These are phyloP conservation scores for Ophioninae sp. DNA, from an alignment of 2,888 invertebrate genomes.

Conservation along the genomic window DNA sequence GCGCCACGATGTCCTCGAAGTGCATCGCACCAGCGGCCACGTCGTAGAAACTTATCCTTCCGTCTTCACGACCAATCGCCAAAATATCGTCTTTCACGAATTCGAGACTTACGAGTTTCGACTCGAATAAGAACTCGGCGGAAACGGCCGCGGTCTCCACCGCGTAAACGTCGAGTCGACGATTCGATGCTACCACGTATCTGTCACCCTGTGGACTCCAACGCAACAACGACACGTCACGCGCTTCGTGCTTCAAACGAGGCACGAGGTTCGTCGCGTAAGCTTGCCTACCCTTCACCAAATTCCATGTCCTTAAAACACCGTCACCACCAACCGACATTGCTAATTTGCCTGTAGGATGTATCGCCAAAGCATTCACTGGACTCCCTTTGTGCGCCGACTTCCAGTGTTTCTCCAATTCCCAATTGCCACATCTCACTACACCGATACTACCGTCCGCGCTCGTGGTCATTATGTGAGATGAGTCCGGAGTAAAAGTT, in stretches of 20 bases:
- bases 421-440: constrained; percentile 92
- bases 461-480: constrained; percentile 91
- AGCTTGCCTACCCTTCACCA: constrained; percentile 94
- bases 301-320: constrained; percentile 95
- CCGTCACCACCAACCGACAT: constrained; percentile 93
- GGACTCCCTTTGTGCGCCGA: constrained; percentile 91
- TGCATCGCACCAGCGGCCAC: constrained; percentile 81
- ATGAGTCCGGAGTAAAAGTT: constrained; percentile 88
- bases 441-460: constrained; percentile 93
- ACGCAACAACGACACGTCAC: constrained; percentile 73
- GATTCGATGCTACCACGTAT: constrained; percentile 89
- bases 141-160: constrained; percentile 89
- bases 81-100: constrained; percentile 87
- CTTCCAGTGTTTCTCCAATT: constrained; percentile 90
- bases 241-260: constrained; percentile 75
- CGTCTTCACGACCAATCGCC: constrained; percentile 89
- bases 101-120: constrained; percentile 87
- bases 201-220: constrained; percentile 91
- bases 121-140: constrained; percentile 85
- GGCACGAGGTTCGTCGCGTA: constrained; percentile 92
- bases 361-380: constrained; percentile 89
- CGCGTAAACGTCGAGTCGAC: constrained; percentile 90
- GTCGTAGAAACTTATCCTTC: constrained; percentile 85
- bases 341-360: constrained; percentile 94
- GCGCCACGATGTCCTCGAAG: constrained; percentile 81